Evolutionary conservation across 1,140 invertebrate genomes (phyloP).

Genomic region (Nasonia giraulti): DNA sequence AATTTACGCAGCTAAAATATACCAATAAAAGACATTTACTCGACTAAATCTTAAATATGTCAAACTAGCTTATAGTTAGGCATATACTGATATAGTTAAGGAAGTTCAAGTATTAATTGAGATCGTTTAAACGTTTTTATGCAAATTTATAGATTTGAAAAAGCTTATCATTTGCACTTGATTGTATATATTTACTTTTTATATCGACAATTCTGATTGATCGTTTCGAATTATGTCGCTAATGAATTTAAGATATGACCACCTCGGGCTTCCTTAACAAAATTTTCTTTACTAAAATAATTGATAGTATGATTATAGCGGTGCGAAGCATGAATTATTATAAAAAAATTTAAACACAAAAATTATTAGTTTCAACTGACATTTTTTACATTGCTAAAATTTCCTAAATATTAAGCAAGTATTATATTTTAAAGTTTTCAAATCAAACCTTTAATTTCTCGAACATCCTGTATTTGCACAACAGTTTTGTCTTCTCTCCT

Average conservation of each 20-base stretch:
- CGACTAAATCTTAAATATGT: background rate
- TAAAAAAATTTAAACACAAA: background rate
- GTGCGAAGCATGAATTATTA: background rate
- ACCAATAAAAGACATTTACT: background rate
- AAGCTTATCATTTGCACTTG: too few relatives aligned
- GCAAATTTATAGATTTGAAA: too few relatives aligned
- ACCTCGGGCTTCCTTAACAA: background rate
- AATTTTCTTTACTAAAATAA: background rate
- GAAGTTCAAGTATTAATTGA: background rate
- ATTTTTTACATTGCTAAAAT: background rate
- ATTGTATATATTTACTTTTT: too few relatives aligned
- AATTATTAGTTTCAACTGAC: background rate
- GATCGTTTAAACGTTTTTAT: too few relatives aligned
- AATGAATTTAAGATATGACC: background rate
- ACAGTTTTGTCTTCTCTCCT: constrained; percentile 65
- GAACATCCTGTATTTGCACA: constrained; percentile 69
- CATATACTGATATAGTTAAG: background rate
- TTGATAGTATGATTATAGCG: background rate
- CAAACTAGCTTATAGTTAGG: background rate
- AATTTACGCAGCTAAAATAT: constrained; percentile 55
- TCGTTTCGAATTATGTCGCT: too few relatives aligned
- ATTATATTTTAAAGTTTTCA: constrained; percentile 33
- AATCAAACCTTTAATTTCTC: constrained; percentile 71
- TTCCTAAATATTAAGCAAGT: constrained; percentile 13
- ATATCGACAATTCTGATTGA: too few relatives aligned